Evolutionary conservation across 2,797 vertebrate genomes (phyloP).

Genomic region (Sus cebifrons): DNA sequence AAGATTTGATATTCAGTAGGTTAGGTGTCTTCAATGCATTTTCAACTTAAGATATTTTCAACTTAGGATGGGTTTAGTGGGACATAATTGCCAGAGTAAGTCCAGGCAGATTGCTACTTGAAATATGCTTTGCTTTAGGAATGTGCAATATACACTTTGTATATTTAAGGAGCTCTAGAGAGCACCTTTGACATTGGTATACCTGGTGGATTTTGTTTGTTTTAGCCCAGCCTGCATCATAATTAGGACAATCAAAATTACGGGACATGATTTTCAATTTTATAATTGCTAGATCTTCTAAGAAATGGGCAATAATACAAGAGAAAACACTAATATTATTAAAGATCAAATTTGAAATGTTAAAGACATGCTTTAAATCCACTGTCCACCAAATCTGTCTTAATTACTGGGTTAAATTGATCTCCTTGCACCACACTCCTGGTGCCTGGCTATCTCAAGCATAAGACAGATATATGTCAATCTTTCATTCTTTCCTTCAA

Average conservation of each 20-base stretch:
- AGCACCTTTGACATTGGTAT: neutral
- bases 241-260: neutral
- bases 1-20: neutral
- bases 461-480: neutral
- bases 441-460: neutral
- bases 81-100: neutral
- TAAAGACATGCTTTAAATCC: neutral
- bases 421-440: neutral
- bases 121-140: neutral
- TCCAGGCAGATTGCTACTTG: neutral
- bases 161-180: neutral
- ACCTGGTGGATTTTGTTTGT: neutral
- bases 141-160: neutral
- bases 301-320: neutral
- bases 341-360: neutral
- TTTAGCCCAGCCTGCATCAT: neutral
- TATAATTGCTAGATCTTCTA: neutral
- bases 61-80: neutral
- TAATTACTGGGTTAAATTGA: neutral
- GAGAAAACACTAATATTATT: neutral
- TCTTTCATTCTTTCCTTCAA: neutral
- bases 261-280: neutral
- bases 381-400: neutral
- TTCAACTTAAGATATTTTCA: neutral
- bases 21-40: no score